Base-by-base conservation (phyloP, 1,140 invertebrate genomes). In the Penaeus chinensis region DNA sequence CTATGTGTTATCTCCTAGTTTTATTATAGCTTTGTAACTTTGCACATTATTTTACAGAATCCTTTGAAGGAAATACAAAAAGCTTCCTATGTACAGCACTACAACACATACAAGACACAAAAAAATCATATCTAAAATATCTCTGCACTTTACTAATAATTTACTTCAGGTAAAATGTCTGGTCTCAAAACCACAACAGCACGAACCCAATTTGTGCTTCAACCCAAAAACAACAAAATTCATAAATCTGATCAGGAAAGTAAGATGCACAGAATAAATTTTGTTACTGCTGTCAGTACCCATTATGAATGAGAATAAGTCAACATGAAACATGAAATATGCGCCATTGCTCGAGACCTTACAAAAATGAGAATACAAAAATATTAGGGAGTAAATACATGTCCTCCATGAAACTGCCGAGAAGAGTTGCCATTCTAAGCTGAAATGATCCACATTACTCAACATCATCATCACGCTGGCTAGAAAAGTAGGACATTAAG, bases 401-500 rank as follows among this genome's bases (percentile, higher is more conserved):
- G 82, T 84, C 62, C 84, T 80, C 74, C 81, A 74, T 87, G 63
- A 71, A 84, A 84, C 82, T 80, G 87, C 82, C 82, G 81, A 66
- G 76, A 60, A 84, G 82, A 84, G 74, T 66, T 83, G 77, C 82
- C 60, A 76, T 63, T 84, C 61, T 78, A 66, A 84, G 74, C 77
- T 60, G 37, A 74, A 42, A 78, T 69, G 71, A 60, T 82, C 66
- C 22, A 65, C 74, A 71, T 90, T 82, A 90, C 77, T 94, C 94
- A 74, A 94, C 93, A 91, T 96, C 95, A 92, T 96, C 96, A 91
- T 96, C 95, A 88, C 94, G 93, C 92, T 96, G 96, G 92, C 96
- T 96, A 86, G 96, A 96, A 92, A 96, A 96, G 92, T 97, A 97
- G 87, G 96, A 96, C n/a, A 96, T 96, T 85, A 96, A 93, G 22